phyloP scores from a whole-genome alignment of 2,888 invertebrate species.

The Caenorhabditis sp. region DNA sequence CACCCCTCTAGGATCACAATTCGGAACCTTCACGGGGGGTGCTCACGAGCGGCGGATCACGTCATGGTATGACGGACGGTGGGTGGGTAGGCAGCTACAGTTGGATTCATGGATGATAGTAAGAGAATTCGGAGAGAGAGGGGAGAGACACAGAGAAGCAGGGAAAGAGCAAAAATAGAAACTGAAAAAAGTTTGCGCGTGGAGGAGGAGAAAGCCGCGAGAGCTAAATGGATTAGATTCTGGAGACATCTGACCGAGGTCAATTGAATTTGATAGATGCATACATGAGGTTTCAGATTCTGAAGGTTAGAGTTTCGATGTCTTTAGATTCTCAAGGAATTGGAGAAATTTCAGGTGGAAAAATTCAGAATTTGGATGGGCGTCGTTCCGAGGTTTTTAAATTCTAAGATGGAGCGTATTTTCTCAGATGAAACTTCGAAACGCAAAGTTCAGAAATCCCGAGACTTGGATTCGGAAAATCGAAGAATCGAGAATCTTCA shows the following conservation, averaged over 20 bases:
- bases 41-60: conserved; percentile 8
- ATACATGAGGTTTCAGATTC: background rate
- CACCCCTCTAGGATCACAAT: background rate
- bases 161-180: conserved; percentile 21
- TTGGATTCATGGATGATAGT: background rate
- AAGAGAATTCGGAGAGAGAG: background rate
- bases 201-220: no score
- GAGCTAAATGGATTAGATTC: background rate
- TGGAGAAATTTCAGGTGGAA: no score
- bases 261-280: conserved; percentile 22
- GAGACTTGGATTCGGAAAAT: no score
- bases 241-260: conserved; percentile 21
- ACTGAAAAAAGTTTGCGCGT: conserved; percentile 13
- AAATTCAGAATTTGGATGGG: no score
- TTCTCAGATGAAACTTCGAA: no score
- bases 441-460: no score
- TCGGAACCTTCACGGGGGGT: background rate
- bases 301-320: no score
- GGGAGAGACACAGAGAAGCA: conserved; percentile 10
- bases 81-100: background rate
- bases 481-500: no score
- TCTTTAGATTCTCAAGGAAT: no score
- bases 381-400: no score
- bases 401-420: no score
- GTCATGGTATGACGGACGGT: conserved; percentile 19